These are phyloP conservation scores for Diadema setosum DNA, from an alignment of 35 echinoderm and acorn worm species.

Conservation along the genomic window DNA sequence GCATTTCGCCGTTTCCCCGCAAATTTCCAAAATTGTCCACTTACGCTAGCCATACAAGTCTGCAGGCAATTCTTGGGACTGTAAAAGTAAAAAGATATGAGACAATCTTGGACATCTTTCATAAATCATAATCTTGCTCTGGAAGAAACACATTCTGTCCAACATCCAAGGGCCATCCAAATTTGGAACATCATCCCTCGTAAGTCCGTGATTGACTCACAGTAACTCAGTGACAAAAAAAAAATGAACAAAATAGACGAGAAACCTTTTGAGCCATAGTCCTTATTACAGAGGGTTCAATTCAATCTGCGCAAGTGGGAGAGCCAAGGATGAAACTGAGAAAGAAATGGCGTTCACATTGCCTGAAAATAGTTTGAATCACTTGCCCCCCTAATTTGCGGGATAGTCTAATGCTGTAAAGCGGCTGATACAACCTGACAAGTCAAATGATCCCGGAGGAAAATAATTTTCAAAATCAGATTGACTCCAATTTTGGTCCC, in stretches of 20 bases:
- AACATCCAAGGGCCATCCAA: slow-evolving; percentile 14
- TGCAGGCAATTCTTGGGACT: not conserved
- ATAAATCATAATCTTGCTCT: slow-evolving; percentile 22
- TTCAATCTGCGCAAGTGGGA: not conserved
- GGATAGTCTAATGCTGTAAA: not conserved
- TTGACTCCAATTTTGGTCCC: not conserved
- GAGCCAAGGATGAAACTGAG: not conserved
- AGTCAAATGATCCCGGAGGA: not conserved
- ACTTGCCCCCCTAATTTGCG: not conserved
- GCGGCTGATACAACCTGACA: not conserved
- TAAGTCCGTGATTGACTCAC: not conserved
- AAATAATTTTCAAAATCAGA: slow-evolving; percentile 24
- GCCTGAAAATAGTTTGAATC: slow-evolving; percentile 7
- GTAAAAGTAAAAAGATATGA: not conserved
- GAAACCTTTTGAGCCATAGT: not conserved
- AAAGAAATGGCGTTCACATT: not conserved
- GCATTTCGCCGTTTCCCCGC: slow-evolving; percentile 7
- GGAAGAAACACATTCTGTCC: not conserved
- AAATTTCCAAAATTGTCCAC: slow-evolving; percentile 21
- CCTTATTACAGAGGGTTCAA: not conserved
- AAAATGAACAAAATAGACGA: not conserved
- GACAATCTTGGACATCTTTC: not conserved
- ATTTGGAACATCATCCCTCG: not conserved
- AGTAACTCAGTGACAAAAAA: not conserved
- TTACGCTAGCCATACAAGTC: slow-evolving; percentile 3